A percentile compares a stretch with the other conserved stretches of the same genome.
These are phyloP conservation scores for Batillaria attramentaria DNA, from an alignment of 1,140 invertebrate species.

Conservation along the genomic window DNA sequence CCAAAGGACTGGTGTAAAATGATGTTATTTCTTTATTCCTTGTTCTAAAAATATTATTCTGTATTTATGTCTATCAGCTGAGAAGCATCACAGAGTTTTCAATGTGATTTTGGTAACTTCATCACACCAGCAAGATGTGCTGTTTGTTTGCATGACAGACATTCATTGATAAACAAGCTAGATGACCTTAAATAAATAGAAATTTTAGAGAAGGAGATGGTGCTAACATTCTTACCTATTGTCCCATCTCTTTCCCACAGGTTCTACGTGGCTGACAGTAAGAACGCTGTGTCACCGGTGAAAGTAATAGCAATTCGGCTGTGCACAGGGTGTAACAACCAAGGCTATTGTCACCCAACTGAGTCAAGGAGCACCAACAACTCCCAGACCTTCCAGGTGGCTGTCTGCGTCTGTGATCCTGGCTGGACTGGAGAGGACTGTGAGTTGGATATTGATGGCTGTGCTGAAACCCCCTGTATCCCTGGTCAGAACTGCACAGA, in stretches of 20 bases:
- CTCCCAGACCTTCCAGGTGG: neutral
- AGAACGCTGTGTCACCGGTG: neutral
- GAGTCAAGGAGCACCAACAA: neutral
- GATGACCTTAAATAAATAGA: too few relatives aligned
- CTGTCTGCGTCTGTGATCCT: neutral
- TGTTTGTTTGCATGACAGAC: too few relatives aligned
- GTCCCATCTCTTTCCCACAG: neutral
- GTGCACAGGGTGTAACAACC: neutral
- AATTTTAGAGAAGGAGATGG: too few relatives aligned
- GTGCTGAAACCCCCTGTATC: slow-evolving; percentile 23
- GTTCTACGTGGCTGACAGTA: slow-evolving; percentile 5
- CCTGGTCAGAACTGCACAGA: slow-evolving; percentile 38
- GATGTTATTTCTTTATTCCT: too few relatives aligned
- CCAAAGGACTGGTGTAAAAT: too few relatives aligned
- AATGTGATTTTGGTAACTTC: too few relatives aligned
- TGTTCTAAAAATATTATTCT: too few relatives aligned
- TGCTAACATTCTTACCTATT: too few relatives aligned
- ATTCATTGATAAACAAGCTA: too few relatives aligned
- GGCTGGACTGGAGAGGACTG: slow-evolving; percentile 24
- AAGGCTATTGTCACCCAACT: neutral
- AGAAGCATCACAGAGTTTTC: too few relatives aligned
- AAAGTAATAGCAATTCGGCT: neutral
- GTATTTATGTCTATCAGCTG: too few relatives aligned
- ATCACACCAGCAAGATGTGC: too few relatives aligned
- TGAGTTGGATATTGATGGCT: slow-evolving; percentile 27